Evolutionary conservation across 2,797 vertebrate species (phyloP), one percentile per base, ranked within the genome.

Genomic region (Novumbra hubbsi): DNA sequence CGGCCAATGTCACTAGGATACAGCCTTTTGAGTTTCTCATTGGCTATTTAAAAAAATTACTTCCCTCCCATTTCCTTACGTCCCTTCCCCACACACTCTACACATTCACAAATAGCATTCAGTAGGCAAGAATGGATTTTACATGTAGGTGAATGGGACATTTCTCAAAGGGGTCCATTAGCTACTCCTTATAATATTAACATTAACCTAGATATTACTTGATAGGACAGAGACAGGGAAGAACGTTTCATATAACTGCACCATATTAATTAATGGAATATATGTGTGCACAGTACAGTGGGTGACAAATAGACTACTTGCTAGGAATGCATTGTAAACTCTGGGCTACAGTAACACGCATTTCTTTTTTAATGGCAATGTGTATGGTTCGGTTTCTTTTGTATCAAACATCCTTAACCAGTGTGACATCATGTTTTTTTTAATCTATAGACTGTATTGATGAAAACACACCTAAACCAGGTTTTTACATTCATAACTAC

Each of bases 401-500:
- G 60, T 28, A 30, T 63, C 60, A 16, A 16, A 63, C 27, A 63
- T 16, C 60, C 8, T 28, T 28, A 63, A 11, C 24, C 17, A 50
- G 14, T 32, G 52, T 49, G 55, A 27, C 52, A 32, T 66, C 27
- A 32, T 15, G 30, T 70, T 57, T 30, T 15, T 76, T 68, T n/a
- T n/a, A n/a, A 68, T 17, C 16, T 63, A 66, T 48, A 41, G 34
- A 30, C 68, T 68, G 73, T 75, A 71, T 74, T 80, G 70, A 73
- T 77, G 68, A 71, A 73, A 70, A 70, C 50, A 48, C 16, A 66
- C 32, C 60, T 8, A 30, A 68, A 32, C 24, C 64, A 24, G 2
- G 16, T 30, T 21, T 64, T 30, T 64, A 15, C 11, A 16, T 64
- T 64, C 28, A 9, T 57, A 12, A 45, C 41, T 45, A 45, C 21